A percentile compares a stretch with the other conserved stretches of the same genome.
phyloP scores from a whole-genome alignment of 2,888 invertebrate genomes.

The Lamproptera curius region DNA sequence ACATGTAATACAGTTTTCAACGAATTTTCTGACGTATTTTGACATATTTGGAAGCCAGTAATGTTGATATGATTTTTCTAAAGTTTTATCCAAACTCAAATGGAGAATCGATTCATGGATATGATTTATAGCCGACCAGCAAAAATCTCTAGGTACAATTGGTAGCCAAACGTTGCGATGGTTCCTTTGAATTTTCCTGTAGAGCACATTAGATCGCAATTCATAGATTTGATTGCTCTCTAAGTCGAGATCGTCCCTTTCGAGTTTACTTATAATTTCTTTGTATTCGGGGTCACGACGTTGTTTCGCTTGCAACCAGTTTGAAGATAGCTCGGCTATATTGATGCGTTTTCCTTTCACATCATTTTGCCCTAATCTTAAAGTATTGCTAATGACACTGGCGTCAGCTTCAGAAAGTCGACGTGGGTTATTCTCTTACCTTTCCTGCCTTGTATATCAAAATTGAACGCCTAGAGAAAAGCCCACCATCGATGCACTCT shows the following conservation, averaged over 20 bases:
- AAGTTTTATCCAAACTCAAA: slow-evolving; percentile 29
- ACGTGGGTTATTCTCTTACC: not conserved
- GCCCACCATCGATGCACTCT: slow-evolving; percentile 28
- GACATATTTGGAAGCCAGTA: slow-evolving; percentile 35
- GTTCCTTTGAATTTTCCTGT: not conserved
- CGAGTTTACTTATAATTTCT: not conserved
- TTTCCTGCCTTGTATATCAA: not conserved
- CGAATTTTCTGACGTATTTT: slow-evolving; percentile 33
- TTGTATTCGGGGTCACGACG: not conserved
- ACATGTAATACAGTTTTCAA: slow-evolving; percentile 37
- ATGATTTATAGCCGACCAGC: slow-evolving; percentile 30
- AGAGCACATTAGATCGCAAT: not conserved
- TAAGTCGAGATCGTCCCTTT: not conserved
- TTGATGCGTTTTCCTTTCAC: not conserved
- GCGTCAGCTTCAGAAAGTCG: not conserved
- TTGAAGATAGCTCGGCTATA: not conserved
- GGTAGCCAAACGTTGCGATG: slow-evolving; percentile 18
- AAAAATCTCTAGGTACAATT: slow-evolving; percentile 25
- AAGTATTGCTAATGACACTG: not conserved
- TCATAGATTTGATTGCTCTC: not conserved
- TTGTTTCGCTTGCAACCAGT: not conserved
- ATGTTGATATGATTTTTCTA: slow-evolving; percentile 27
- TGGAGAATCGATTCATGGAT: slow-evolving; percentile 28
- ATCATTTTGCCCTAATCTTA: not conserved
- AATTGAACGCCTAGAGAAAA: not conserved